phyloP scores from a whole-genome alignment of 2,888 invertebrate genomes.

The Sesia bembeciformis region DNA sequence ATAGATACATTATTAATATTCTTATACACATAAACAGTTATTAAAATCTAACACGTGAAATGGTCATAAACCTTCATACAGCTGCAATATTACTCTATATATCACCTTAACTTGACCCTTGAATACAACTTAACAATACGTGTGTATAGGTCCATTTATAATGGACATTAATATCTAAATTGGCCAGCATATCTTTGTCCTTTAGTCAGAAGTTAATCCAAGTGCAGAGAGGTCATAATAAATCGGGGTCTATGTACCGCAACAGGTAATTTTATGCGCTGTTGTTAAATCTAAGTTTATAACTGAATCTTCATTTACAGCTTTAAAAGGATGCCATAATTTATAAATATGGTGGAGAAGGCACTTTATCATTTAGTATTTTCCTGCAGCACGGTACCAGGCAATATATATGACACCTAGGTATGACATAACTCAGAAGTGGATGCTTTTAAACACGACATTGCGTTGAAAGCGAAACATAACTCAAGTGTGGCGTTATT shows the following conservation, averaged over 20 bases:
- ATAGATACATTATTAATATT: too few species aligned
- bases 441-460: too few species aligned
- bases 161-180: too few species aligned
- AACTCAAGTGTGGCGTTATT: too few species aligned
- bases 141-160: too few species aligned
- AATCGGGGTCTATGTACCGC: constrained; percentile 33
- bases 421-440: too few species aligned
- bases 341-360: not conserved
- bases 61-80: constrained; percentile 16
- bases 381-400: too few species aligned
- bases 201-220: constrained; percentile 14
- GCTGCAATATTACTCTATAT: too few species aligned
- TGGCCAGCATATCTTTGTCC: constrained; percentile 26
- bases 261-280: constrained; percentile 49
- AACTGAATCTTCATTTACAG: constrained; percentile 45
- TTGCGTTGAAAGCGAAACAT: too few species aligned
- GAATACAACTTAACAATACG: too few species aligned
- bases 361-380: not conserved
- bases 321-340: constrained; percentile 18
- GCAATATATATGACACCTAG: too few species aligned
- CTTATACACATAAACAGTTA: constrained; percentile 15
- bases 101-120: too few species aligned
- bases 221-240: constrained; percentile 23
- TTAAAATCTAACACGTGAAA: constrained; percentile 42
- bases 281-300: constrained; percentile 49